These are phyloP conservation scores for Pseudorasbora parva DNA, from an alignment of 2,113 vertebrate genomes.

Conservation along the genomic window DNA sequence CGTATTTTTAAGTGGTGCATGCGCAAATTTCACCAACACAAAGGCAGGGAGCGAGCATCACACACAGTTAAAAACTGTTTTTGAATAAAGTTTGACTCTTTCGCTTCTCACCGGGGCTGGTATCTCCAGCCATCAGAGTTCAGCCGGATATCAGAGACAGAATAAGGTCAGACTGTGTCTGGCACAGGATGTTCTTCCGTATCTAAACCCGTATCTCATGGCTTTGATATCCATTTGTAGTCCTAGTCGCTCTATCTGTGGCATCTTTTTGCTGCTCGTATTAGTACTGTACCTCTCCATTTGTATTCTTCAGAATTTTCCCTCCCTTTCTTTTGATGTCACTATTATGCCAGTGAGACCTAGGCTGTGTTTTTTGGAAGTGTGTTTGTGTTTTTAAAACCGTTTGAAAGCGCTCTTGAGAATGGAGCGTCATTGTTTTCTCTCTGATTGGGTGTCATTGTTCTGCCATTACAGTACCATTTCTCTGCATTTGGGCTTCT, in stretches of 20 bases:
- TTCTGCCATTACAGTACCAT: conserved; percentile 19
- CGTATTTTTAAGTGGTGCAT: neutral
- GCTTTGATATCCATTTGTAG: conserved; percentile 16
- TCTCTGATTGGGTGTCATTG: conserved; percentile 46
- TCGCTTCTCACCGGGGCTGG: neutral
- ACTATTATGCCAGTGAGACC: neutral
- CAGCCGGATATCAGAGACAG: neutral
- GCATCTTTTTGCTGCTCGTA: conserved; percentile 4
- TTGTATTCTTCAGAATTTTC: neutral
- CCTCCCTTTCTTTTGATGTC: neutral
- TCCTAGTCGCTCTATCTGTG: conserved; percentile 58
- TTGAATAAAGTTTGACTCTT: neutral
- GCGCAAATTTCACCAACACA: neutral
- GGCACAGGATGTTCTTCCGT: conserved; percentile 7
- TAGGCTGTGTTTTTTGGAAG: neutral
- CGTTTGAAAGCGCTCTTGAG: conserved; percentile 25
- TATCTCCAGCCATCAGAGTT: conserved; percentile 33
- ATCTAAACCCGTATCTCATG: conserved; percentile 22
- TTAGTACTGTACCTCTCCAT: neutral
- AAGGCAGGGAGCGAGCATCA: too few species aligned
- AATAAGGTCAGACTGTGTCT: neutral
- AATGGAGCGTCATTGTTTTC: conserved; percentile 8
- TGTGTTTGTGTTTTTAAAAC: conserved; percentile 7
- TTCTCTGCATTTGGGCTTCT: conserved; percentile 11
- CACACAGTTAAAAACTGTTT: too few species aligned